Evolutionary conservation across 2,888 invertebrate genomes (phyloP).

Genomic region (Nephrotoma flavescens): DNA sequence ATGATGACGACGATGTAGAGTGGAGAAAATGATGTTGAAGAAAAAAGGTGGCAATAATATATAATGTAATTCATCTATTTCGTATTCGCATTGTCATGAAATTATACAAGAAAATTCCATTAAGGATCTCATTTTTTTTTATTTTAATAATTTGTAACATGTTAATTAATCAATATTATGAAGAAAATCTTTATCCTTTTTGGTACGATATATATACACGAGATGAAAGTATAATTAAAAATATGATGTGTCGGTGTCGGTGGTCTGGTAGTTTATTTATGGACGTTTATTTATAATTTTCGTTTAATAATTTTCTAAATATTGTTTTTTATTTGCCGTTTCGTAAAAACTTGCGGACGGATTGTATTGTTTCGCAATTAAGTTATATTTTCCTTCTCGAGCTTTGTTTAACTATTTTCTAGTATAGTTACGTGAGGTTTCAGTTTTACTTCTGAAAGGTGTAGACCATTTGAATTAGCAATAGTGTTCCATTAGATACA

Average conservation of each 20-base stretch:
- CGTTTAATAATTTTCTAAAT: too few species aligned
- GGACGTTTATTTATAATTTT: too few species aligned
- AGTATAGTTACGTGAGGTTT: too few species aligned
- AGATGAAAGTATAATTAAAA: not conserved
- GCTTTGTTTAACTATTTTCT: too few species aligned
- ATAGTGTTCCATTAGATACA: too few species aligned
- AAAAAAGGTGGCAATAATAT: not conserved
- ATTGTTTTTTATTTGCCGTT: too few species aligned
- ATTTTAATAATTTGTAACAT: not conserved
- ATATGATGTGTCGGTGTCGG: not conserved
- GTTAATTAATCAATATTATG: slow-evolving; percentile 4
- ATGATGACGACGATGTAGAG: not conserved
- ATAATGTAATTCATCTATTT: slow-evolving; percentile 5
- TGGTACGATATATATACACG: not conserved
- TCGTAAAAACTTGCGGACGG: too few species aligned
- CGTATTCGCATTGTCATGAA: slow-evolving; percentile 5
- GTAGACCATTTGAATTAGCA: too few species aligned
- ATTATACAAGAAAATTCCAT: slow-evolving; percentile 4
- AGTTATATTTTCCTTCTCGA: too few species aligned
- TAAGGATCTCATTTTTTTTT: not conserved
- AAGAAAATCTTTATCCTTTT: not conserved
- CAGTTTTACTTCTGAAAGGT: too few species aligned
- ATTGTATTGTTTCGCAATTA: too few species aligned
- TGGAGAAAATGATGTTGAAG: not conserved
- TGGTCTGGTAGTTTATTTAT: too few species aligned